phyloP scores from a whole-genome alignment of 1,140 invertebrate genomes.

The Drosophila novamexicana region DNA sequence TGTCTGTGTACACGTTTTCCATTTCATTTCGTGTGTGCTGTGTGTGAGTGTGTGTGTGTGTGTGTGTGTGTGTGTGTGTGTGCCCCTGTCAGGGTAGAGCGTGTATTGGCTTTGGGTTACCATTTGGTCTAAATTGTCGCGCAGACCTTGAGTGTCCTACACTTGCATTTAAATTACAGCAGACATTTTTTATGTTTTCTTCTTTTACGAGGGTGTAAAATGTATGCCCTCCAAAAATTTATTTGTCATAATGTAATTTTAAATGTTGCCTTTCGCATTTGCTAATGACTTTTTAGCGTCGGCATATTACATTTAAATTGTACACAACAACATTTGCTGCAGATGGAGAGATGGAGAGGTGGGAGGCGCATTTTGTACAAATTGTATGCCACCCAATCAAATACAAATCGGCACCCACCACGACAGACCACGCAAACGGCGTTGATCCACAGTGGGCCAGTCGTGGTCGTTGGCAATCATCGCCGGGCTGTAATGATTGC shows the following conservation, averaged over 20 bases:
- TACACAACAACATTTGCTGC: constrained; percentile 26
- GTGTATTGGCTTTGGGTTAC: constrained; percentile 19
- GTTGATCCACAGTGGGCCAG: constrained; percentile 65
- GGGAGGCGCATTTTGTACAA: constrained; percentile 30
- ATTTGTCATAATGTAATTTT: constrained; percentile 68
- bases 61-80: neutral
- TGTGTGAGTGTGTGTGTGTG: neutral
- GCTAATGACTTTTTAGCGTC: constrained; percentile 39
- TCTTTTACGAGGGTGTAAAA: constrained; percentile 63
- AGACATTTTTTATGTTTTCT: constrained; percentile 15
- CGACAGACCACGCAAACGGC: constrained; percentile 22
- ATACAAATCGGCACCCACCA: constrained; percentile 59
- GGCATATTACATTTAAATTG: constrained; percentile 48
- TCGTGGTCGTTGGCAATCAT: constrained; percentile 67
- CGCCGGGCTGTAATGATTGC: constrained; percentile 76
- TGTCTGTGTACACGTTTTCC: constrained; percentile 64
- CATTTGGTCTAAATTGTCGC: constrained; percentile 57
- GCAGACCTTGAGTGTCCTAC: constrained; percentile 59
- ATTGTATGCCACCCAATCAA: constrained; percentile 58
- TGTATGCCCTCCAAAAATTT: constrained; percentile 31
- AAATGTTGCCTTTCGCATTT: constrained; percentile 48
- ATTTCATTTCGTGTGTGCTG: constrained; percentile 65
- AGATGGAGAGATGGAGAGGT: neutral
- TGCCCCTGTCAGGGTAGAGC: neutral
- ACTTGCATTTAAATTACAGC: constrained; percentile 60